Conservation (phyloP, 2,888 invertebrate genomes). For the Synergus gifuensis region DNA sequence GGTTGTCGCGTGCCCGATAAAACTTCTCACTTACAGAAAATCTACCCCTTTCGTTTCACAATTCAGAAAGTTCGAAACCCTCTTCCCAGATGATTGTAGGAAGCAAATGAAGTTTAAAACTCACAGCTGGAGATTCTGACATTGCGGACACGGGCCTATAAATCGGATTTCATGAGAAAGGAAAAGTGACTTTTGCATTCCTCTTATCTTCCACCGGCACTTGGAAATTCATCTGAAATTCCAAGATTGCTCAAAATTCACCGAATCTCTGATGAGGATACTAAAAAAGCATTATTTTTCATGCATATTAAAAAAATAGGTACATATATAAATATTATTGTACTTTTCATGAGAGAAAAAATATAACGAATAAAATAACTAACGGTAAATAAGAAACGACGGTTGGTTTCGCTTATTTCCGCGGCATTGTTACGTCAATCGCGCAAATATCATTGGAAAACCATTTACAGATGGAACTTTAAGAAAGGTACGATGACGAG, state of each 20-base stretch:
- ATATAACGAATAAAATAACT: background rate
- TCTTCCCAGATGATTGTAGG: background rate
- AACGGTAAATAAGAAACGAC: constrained; percentile 27
- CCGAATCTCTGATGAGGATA: background rate
- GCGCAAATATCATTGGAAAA: constrained; percentile 48
- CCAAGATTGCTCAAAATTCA: background rate
- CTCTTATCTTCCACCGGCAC: background rate
- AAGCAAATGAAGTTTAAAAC: constrained; percentile 24
- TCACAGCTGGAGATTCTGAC: background rate
- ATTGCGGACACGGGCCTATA: background rate
- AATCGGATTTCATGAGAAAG: constrained; percentile 11
- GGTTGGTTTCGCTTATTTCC: constrained; percentile 30
- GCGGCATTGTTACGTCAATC: constrained; percentile 14
- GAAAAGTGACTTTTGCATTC: background rate
- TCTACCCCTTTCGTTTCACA: constrained; percentile 17
- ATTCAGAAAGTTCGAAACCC: constrained; percentile 27
- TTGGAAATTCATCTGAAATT: background rate
- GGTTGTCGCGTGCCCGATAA: constrained; percentile 1
- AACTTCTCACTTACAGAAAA: constrained; percentile 24
- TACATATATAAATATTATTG: background rate
- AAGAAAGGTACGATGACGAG: constrained; percentile 44
- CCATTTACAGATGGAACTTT: constrained; percentile 30
- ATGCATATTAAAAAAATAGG: background rate
- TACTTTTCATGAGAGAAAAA: constrained; percentile 14
- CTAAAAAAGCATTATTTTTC: background rate